Percentiles rank a stretch among this genome's conserved stretches.
phyloP scores from a whole-genome alignment of 2,888 invertebrate species.

The Drosophila maculinotata region DNA sequence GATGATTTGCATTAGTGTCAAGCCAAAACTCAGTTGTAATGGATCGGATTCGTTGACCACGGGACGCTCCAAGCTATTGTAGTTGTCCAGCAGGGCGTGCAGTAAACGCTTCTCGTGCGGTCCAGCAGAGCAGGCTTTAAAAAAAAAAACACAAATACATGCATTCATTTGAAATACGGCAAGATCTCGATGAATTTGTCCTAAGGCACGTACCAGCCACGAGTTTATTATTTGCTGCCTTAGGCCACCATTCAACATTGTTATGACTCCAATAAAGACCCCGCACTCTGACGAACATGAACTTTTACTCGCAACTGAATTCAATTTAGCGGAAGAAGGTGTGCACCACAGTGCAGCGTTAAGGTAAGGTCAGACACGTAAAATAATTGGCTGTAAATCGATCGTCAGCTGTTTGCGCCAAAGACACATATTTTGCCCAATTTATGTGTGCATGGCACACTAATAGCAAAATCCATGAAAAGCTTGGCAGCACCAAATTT shows the following conservation, averaged over 20 bases:
- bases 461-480: too few species aligned
- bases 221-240: constrained; percentile 7
- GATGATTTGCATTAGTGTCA: constrained; percentile 98
- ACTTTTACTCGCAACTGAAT: constrained; percentile 40
- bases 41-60: constrained; percentile 98
- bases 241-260: constrained; percentile 21
- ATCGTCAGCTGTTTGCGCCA: too few species aligned
- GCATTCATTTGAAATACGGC: neutral
- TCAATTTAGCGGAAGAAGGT: constrained; percentile 32
- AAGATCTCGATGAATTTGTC: constrained; percentile 1
- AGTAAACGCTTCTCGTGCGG: constrained; percentile 96
- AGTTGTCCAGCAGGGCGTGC: constrained; percentile 94
- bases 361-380: too few species aligned
- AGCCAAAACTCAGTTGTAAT: constrained; percentile 96
- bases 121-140: constrained; percentile 92
- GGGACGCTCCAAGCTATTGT: constrained; percentile 97
- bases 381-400: too few species aligned
- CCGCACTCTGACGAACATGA: constrained; percentile 21
- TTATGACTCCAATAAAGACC: constrained; percentile 32
- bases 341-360: too few species aligned
- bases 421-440: too few species aligned
- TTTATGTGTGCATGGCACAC: too few species aligned
- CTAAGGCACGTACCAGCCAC: neutral
- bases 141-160: neutral
- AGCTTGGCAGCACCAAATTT: too few species aligned